Evolutionary conservation across 2,113 vertebrate species (phyloP), one percentile per base, ranked within the genome.

Genomic region (Lates calcarifer): DNA sequence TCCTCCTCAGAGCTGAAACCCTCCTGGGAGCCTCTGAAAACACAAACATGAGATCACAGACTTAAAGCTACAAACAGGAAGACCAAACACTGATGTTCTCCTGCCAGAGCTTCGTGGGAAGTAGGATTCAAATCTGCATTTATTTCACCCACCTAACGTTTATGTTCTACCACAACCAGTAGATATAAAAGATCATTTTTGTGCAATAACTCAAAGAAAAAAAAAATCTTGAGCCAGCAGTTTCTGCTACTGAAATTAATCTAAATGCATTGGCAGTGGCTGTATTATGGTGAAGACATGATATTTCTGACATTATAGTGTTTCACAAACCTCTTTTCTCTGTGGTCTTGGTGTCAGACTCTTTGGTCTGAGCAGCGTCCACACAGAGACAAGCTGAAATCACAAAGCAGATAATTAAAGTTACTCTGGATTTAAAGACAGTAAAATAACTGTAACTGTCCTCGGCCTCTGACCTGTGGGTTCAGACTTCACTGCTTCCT

Each of bases 311-410:
- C 28, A 14, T 31, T 41, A 49, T 37, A 35, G 43, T 53, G 26
- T 2, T 6, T 43, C 15, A 65, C 79, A 18, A 33, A 93, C 92
- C 92, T 92, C 77, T 89, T n/a, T 64, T 81, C 6, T 79, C 70
- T 18, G 41, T 37, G 3, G 62, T 51, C 74, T 73, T 79, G 18
- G 49, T 3, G 0, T 0, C 43, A 0, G 81, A 1, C 53, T 87
- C 87, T 63, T 41, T 77, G 41, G 24, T 24, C 18, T 82, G 80
- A 5, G 79, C 47, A 9, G 89, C 65, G 4, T 67, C 77, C 51
- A 79, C 22, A 20, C 92, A 93, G n/a, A 91, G 87, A 83, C 92
- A 93, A 12, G 3, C 91, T 93, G 88, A 53, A 85, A 35, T 35
- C 33, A 35, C 33, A 83, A 41, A 68, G 28, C 31, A 56, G 1